Evolutionary conservation across 2,888 invertebrate genomes (phyloP), one percentile per base, ranked within the genome.

Genomic region (Aporophyla lueneburgensis): DNA sequence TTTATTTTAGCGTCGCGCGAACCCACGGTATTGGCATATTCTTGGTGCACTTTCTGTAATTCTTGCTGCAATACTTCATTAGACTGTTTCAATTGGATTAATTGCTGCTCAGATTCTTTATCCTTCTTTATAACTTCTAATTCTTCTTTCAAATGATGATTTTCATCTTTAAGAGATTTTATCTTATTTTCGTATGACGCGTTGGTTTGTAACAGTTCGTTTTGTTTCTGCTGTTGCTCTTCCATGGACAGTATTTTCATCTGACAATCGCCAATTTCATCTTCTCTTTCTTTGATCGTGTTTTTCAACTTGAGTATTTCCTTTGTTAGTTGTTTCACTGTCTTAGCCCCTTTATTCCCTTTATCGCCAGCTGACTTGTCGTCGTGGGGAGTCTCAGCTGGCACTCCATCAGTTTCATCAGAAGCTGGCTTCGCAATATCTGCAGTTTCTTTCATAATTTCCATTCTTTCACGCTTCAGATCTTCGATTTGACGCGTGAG

Each of bases 211-310:
- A 94, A 87, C 68, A 93, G 83, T 79, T 96, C 96, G 76, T 89
- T 92, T 86, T 96, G 95, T 88, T 96, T 96, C 81, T 96, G 95
- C 85, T 96, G 95, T 67, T 94, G 95, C 89, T 96, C 96, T 91
- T 96, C 96, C 63, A 96, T 88, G 16, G 96, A 95, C n/a, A 96
- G 88, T 88, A 96, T 96, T 89, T 96, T 96, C 96, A 96, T 96
- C 88, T 96, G 96, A 83, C 96, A 96, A 84, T 96, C 96, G 24
- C 93, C 96, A 82, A 96, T 97, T 84, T 96, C 96, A 62, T 91
- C 94, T 91, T 97, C 97, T 82, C 96, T 95, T 81, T 97, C 96
- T 91, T 97, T 97, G 27, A 97, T 95, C 1, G 91, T 94, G 88
- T 95, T 96, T 84, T 97, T 97, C 49, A 97, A 87, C 89, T 97